Evolutionary conservation across 2,797 vertebrate genomes (phyloP).

Genomic region (Pseudochirops cupreus): DNA sequence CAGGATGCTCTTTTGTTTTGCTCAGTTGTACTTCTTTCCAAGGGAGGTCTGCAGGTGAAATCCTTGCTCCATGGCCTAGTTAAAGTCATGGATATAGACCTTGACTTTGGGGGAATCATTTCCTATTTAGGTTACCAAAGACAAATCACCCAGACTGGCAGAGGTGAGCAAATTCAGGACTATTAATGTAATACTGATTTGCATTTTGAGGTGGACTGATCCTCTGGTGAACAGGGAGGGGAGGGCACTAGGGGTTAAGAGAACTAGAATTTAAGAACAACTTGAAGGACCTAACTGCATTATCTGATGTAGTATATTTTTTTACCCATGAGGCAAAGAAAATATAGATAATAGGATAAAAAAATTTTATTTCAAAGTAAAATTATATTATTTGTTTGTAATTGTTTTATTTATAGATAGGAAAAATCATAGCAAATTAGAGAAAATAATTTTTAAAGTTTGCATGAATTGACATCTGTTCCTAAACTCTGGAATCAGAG

Average conservation of each 20-base stretch:
- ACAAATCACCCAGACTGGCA: background rate
- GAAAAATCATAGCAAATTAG: background rate
- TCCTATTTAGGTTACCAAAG: background rate
- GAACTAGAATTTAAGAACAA: background rate
- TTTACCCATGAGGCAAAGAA: background rate
- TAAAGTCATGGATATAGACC: background rate
- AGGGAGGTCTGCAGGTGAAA: background rate
- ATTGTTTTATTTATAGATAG: background rate
- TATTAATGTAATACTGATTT: background rate
- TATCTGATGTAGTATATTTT: background rate
- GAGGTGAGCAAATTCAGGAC: background rate
- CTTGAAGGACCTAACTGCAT: background rate
- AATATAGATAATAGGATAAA: background rate
- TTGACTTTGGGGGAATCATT: background rate
- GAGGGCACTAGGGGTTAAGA: background rate
- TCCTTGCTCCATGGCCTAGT: background rate
- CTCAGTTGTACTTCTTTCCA: background rate
- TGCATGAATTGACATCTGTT: background rate
- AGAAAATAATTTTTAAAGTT: background rate
- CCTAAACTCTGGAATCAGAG: background rate
- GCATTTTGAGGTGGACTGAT: background rate
- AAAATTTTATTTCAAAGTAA: background rate
- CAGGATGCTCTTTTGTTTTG: background rate
- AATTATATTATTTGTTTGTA: background rate
- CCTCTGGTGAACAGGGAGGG: background rate